phyloP scores from a whole-genome alignment of 1,140 invertebrate species.

The Temnothorax nylanderi region DNA sequence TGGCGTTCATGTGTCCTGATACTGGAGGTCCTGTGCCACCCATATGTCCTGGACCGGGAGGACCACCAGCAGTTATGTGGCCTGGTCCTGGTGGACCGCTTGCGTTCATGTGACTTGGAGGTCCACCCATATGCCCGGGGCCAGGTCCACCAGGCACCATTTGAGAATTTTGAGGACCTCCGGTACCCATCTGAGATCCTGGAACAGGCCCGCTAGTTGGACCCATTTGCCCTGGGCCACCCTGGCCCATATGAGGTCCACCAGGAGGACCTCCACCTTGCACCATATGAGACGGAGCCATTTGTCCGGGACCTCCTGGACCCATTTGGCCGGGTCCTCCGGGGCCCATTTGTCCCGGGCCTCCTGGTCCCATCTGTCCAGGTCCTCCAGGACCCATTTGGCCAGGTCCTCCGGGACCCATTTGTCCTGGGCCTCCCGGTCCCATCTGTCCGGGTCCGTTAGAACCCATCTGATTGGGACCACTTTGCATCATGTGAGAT shows the following conservation, averaged over 20 bases:
- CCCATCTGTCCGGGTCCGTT: conserved; percentile 75
- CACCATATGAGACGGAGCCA: conserved; percentile 73
- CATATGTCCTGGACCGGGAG: conserved; percentile 69
- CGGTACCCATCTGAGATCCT: conserved; percentile 72
- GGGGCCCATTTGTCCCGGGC: conserved; percentile 66
- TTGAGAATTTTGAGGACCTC: conserved; percentile 67
- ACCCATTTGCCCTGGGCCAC: conserved; percentile 51
- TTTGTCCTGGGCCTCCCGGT: conserved; percentile 68
- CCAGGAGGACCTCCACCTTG: conserved; percentile 62
- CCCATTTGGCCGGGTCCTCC: conserved; percentile 64
- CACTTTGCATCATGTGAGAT: conserved; percentile 77
- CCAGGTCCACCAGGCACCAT: conserved; percentile 72
- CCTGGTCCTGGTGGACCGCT: conserved; percentile 67
- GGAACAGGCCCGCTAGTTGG: conserved; percentile 67
- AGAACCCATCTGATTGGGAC: conserved; percentile 75
- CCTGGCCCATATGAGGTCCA: conserved; percentile 69
- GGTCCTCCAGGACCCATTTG: conserved; percentile 76
- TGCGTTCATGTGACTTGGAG: conserved; percentile 73
- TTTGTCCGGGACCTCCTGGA: conserved; percentile 69
- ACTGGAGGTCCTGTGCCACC: conserved; percentile 68
- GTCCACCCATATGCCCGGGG: conserved; percentile 75
- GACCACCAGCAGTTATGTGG: conserved; percentile 71
- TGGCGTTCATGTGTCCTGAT: conserved; percentile 65
- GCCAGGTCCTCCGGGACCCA: conserved; percentile 64
- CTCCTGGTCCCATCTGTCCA: conserved; percentile 75